Conservation (phyloP, 2,888 invertebrate genomes). For the Drosophila robusta region DNA sequence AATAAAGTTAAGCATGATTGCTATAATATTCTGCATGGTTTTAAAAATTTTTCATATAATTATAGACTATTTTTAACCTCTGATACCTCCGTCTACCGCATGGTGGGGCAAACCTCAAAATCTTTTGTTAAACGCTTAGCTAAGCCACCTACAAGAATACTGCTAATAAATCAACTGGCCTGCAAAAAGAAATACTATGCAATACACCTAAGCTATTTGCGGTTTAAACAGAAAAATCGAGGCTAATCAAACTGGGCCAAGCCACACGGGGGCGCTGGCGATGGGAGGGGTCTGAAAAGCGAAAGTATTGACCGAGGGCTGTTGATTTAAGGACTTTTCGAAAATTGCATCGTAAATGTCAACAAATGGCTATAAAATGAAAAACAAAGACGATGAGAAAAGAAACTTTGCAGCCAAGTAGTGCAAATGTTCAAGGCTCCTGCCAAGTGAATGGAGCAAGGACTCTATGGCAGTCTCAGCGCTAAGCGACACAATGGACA, state of each 20-base stretch:
- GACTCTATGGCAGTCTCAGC: slow-evolving; percentile 30
- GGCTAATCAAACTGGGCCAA: slow-evolving; percentile 74
- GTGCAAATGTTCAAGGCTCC: slow-evolving; percentile 39
- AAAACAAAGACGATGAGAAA: not conserved
- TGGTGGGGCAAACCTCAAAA: too few relatives aligned
- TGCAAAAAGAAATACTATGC: slow-evolving; percentile 7
- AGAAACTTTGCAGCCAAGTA: slow-evolving; percentile 24
- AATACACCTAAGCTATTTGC: slow-evolving; percentile 26
- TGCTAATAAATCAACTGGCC: not conserved
- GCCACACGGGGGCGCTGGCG: slow-evolving; percentile 3
- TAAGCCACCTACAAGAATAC: not conserved
- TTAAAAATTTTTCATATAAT: too few relatives aligned
- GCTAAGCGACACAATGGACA: slow-evolving; percentile 39
- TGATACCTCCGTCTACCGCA: too few relatives aligned
- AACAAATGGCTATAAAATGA: slow-evolving; percentile 45
- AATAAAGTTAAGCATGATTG: too few relatives aligned
- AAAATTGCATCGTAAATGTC: slow-evolving; percentile 74
- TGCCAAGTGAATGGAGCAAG: slow-evolving; percentile 39
- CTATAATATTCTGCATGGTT: too few relatives aligned
- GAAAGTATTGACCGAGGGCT: slow-evolving; percentile 55
- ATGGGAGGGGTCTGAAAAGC: slow-evolving; percentile 20
- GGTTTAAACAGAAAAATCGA: slow-evolving; percentile 44
- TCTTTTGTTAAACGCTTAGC: not conserved
- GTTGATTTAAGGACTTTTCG: slow-evolving; percentile 59
- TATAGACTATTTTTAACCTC: too few relatives aligned